Conservation (phyloP, 1,140 invertebrate genomes). For the Araneus ventricosus region DNA sequence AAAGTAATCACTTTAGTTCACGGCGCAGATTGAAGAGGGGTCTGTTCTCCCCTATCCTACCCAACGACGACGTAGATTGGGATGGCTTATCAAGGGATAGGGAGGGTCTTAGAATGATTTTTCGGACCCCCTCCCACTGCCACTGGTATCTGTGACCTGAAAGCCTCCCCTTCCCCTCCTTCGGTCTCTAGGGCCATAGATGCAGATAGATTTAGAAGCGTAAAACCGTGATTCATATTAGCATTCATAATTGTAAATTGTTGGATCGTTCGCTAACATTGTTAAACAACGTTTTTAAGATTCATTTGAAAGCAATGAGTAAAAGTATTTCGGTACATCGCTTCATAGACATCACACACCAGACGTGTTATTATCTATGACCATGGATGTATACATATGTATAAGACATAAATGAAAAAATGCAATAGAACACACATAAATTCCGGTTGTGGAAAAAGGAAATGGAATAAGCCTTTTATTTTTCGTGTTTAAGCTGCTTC, state of each 20-base stretch:
- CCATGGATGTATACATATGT: no score
- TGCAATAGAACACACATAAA: no score
- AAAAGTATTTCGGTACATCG: no score
- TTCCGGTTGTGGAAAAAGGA: no score
- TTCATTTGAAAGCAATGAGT: no score
- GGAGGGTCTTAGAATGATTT: slow-evolving; percentile 40
- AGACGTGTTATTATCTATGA: no score
- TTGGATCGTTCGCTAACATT: neutral
- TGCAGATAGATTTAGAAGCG: slow-evolving; percentile 44
- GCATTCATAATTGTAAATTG: slow-evolving; percentile 34
- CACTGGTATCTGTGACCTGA: neutral
- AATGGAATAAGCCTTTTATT: no score
- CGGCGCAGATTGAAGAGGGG: slow-evolving; percentile 57
- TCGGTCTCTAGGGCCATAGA: neutral
- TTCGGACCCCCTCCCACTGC: slow-evolving; percentile 13
- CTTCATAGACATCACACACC: no score
- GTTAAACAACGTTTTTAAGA: neutral
- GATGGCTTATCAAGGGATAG: slow-evolving; percentile 53
- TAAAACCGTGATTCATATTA: slow-evolving; percentile 54
- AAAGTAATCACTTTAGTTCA: slow-evolving; percentile 74
- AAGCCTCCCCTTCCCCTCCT: neutral
- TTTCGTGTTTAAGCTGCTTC: no score
- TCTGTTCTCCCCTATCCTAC: neutral
- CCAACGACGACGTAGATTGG: slow-evolving; percentile 55
- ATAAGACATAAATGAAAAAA: no score